A percentile compares a stretch with the other conserved stretches of the same genome.
phyloP scores from a whole-genome alignment of 2,888 invertebrate genomes.

The Chorisops tibialis region DNA sequence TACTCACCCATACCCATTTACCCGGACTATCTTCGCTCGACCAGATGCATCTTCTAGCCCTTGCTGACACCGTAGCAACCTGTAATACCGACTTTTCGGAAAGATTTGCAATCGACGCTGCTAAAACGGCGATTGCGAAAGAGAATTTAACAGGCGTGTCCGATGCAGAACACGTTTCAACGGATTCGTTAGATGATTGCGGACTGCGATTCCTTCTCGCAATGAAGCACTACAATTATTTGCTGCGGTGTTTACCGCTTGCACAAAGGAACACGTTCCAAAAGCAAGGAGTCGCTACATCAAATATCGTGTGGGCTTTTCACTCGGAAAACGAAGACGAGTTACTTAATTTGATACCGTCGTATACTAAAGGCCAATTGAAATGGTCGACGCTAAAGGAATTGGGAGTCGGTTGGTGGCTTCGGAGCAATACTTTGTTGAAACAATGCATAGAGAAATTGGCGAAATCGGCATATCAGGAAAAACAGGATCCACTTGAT shows the following conservation, averaged over 20 bases:
- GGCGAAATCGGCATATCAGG: slow-evolving; percentile 90
- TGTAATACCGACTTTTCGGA: slow-evolving; percentile 87
- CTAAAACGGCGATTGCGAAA: slow-evolving; percentile 64
- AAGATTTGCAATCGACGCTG: slow-evolving; percentile 68
- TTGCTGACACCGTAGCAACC: slow-evolving; percentile 96
- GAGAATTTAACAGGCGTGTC: slow-evolving; percentile 59
- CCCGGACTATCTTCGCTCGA: slow-evolving; percentile 95
- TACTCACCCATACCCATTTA: slow-evolving; percentile 90
- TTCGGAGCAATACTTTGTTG: slow-evolving; percentile 77
- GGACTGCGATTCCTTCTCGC: slow-evolving; percentile 93
- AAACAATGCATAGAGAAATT: slow-evolving; percentile 85
- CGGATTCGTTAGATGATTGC: slow-evolving; percentile 92
- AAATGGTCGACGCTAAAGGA: slow-evolving; percentile 90
- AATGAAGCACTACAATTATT: slow-evolving; percentile 96
- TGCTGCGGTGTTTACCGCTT: slow-evolving; percentile 87
- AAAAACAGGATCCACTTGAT: slow-evolving; percentile 92
- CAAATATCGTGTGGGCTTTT: slow-evolving; percentile 97
- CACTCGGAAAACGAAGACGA: slow-evolving; percentile 98
- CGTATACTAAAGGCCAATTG: slow-evolving; percentile 77
- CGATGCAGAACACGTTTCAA: slow-evolving; percentile 56
- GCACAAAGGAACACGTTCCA: slow-evolving; percentile 83
- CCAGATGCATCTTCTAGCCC: slow-evolving; percentile 98
- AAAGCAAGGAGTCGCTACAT: slow-evolving; percentile 79
- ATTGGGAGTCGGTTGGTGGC: slow-evolving; percentile 94
- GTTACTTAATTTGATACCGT: slow-evolving; percentile 82